A percentile compares a stretch with the other conserved stretches of the same genome.
Conservation (phyloP, 37 sponge, comb jelly and placozoan species). For the Crambe crambe region DNA sequence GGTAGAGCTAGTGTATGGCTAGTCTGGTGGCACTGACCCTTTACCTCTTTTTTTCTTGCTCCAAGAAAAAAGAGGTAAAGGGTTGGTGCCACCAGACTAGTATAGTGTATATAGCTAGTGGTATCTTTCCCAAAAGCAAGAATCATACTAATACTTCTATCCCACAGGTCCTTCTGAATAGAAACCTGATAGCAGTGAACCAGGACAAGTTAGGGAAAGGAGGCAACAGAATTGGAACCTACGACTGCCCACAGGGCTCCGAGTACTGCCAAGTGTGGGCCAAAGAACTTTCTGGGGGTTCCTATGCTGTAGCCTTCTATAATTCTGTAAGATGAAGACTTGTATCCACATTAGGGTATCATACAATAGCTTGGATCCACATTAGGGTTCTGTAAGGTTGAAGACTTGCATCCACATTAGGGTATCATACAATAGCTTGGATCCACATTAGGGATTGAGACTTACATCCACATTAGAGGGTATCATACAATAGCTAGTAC, state of each 20-base stretch:
- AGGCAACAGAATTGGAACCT: slow-evolving; percentile 46
- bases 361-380: background rate
- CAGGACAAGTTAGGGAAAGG: slow-evolving; percentile 67
- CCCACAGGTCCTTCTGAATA: slow-evolving; percentile 72
- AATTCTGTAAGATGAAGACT: slow-evolving; percentile 55
- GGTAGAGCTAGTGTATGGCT: slow-evolving; percentile 14
- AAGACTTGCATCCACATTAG: background rate
- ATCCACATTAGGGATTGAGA: background rate
- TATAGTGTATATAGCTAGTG: no score
- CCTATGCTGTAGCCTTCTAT: slow-evolving; percentile 70
- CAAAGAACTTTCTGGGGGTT: slow-evolving; percentile 42
- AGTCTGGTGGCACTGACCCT: background rate
- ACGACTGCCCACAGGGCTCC: slow-evolving; percentile 16
- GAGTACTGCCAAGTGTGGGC: slow-evolving; percentile 78
- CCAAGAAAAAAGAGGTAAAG: no score
- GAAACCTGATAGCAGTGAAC: slow-evolving; percentile 76
- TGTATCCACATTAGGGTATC: background rate
- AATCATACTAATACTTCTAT: no score
- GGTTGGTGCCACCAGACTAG: no score
- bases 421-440: background rate
- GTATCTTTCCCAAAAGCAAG: no score
- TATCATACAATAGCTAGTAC: background rate
- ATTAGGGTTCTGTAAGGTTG: background rate
- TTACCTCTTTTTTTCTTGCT: no score
- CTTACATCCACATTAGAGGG: no score